These are phyloP conservation scores for Smutsia temminckii DNA, from an alignment of 2,797 vertebrate genomes.

Conservation along the genomic window DNA sequence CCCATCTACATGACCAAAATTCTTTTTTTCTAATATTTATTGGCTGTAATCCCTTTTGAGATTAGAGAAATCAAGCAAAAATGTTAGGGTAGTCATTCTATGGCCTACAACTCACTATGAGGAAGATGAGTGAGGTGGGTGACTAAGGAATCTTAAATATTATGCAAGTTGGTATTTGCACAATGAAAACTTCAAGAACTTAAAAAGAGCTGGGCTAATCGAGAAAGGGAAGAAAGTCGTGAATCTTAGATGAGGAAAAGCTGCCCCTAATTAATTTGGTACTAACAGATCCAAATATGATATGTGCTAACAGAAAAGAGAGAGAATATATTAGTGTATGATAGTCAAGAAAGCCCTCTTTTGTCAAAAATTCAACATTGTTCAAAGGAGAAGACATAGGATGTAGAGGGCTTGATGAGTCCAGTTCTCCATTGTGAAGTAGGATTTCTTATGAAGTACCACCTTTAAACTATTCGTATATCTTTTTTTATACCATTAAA, in stretches of 20 bases:
- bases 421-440: neutral
- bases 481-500: neutral
- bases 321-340: neutral
- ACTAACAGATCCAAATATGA: neutral
- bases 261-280: neutral
- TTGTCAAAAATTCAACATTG: neutral
- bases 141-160: neutral
- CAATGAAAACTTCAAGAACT: neutral
- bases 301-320: neutral
- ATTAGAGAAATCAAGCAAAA: neutral
- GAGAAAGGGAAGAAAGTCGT: neutral
- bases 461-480: neutral
- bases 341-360: neutral
- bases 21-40: neutral
- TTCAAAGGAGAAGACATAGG: neutral
- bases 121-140: neutral
- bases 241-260: neutral
- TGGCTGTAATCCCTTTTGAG: neutral
- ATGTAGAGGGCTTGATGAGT: neutral
- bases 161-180: neutral
- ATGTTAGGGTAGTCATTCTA: neutral
- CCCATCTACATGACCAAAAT: neutral
- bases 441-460: neutral
- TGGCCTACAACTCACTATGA: fast-evolving
- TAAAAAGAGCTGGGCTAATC: neutral